A percentile compares a stretch with the other conserved stretches of the same genome.
Evolutionary conservation across 2,113 vertebrate species (phyloP).

Genomic region (Passer domesticus): DNA sequence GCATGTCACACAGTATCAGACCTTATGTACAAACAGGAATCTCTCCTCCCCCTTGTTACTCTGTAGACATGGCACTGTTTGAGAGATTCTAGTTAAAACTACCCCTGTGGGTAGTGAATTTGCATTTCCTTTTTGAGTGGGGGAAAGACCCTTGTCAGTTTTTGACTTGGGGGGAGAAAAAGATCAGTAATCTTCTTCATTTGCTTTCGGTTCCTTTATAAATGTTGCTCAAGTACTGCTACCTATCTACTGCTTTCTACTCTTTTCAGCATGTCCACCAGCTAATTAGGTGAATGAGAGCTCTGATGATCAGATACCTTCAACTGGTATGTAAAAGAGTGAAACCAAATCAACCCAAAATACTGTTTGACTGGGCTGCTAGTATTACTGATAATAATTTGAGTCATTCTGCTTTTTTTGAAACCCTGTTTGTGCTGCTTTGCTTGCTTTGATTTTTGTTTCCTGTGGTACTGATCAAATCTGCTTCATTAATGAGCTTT

Average conservation of each 20-base stretch:
- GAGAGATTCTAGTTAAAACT: constrained; percentile 7
- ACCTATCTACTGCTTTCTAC: constrained; percentile 80
- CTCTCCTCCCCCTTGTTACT: constrained; percentile 1
- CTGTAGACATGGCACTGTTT: background rate
- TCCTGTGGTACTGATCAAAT: background rate
- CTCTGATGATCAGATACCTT: constrained; percentile 76
- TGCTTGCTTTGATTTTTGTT: constrained; percentile 43
- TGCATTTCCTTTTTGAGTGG: constrained; percentile 9
- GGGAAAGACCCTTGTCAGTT: constrained; percentile 5
- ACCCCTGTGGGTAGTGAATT: background rate
- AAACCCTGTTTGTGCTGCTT: constrained; percentile 37
- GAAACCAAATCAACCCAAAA: constrained; percentile 53
- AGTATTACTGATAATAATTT: constrained; percentile 3
- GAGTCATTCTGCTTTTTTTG: background rate
- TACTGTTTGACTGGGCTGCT: constrained; percentile 49
- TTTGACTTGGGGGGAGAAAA: background rate
- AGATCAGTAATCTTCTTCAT: constrained; percentile 20
- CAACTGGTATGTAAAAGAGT: constrained; percentile 82
- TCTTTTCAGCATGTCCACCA: constrained; percentile 80
- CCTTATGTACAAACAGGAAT: background rate
- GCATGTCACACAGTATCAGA: constrained; percentile 24
- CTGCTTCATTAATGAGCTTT: background rate
- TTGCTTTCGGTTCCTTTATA: constrained; percentile 68
- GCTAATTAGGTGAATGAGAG: constrained; percentile 78
- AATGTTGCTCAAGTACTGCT: constrained; percentile 74